Base-by-base conservation (phyloP, 2,888 invertebrate species). In the Autographa gamma region DNA sequence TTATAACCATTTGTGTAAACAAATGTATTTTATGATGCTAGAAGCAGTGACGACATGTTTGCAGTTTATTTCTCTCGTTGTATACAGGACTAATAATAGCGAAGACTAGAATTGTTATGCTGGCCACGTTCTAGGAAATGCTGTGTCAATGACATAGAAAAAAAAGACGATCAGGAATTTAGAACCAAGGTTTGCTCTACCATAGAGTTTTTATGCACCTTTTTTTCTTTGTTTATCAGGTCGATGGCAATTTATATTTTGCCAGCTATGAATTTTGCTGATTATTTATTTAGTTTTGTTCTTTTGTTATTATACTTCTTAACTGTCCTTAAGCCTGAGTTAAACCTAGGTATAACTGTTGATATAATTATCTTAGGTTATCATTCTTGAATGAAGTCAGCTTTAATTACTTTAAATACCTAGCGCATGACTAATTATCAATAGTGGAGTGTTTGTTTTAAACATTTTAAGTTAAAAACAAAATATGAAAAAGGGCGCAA, bases 51-150 rank as follows among this genome's bases (percentile, higher is more conserved):
- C 71, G 74, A 63, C 63, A 78, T 79, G 25, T 19, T 56, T 56
- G 54, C 54, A 56, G 11, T 56, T 56, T 19, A 56, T 77, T 78
- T 75, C 72, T 77, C 68, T 77, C 31, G 58, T 71, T 75, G 74
- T 67, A 41, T 64, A 62, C 70, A 63, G 25, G 60, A 34, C 79
- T 79, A 77, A 66, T 63, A 79, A 77, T 77, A 79, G 71, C 60
- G 38, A 72, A 65, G 59, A n/a, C 66, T 74, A 66, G 48, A 60
- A 75, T 78, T 66, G 71, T 75, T 79, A 77, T 75, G 75, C 79
- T 66, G 14, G n/a, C 60, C 54, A 66, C 59, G 56, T 79, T 79
- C 77, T 79, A 77, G 79, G 72, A 77, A 77, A 78, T 71, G 32
- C 60, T 67, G 38, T 65, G 60, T 63, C 43, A 60, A 59, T 65